Evolutionary conservation across 1,140 invertebrate species (phyloP).

Genomic region (Scaptodrosophila lebanonensis): DNA sequence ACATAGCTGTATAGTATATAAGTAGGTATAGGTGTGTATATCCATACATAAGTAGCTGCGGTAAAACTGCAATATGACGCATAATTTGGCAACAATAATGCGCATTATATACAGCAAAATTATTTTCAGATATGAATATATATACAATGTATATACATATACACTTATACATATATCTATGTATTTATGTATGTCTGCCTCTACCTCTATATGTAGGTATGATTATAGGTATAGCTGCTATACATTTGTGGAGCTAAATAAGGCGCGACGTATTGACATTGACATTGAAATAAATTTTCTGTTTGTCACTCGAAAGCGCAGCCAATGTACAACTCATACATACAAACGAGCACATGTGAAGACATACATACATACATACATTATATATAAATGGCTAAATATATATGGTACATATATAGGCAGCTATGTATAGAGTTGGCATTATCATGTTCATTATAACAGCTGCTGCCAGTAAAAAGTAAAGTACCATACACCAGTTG

Average conservation of each 20-base stretch:
- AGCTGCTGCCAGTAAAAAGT: no score
- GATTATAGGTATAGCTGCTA: conserved; percentile 7
- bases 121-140: conserved; percentile 28
- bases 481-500: no score
- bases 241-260: conserved; percentile 1
- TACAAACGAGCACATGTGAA: no score
- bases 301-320: no score
- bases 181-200: conserved; percentile 15
- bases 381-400: no score
- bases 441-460: no score
- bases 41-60: conserved; percentile 1
- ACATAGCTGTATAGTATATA: neutral
- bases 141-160: neutral
- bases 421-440: no score
- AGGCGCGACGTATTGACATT: conserved; percentile 38
- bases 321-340: no score
- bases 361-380: no score
- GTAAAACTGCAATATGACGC: conserved; percentile 23
- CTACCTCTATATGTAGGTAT: neutral
- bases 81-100: conserved; percentile 17
- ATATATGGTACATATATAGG: no score
- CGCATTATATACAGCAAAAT: conserved; percentile 23
- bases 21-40: neutral
- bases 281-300: conserved; percentile 55
- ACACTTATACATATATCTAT: neutral